Percentiles rank a stretch among this genome's conserved stretches.
These are phyloP conservation scores for Chiridota heheva DNA, from an alignment of 35 echinoderm and acorn worm species.

Conservation along the genomic window DNA sequence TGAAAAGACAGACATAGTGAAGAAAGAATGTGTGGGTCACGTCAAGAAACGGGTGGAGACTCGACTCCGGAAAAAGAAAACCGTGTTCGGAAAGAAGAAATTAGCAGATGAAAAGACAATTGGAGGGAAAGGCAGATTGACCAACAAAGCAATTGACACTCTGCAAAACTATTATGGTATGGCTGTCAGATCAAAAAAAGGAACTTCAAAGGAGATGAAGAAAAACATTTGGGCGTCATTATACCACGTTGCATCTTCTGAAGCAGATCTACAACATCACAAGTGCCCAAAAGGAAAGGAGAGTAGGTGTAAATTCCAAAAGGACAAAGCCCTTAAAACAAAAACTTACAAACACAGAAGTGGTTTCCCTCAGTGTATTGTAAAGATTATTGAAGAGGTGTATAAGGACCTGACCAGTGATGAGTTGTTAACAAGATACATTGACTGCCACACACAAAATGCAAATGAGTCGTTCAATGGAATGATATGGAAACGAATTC, in stretches of 20 bases:
- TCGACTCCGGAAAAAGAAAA: background rate
- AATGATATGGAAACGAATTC: conserved; percentile 1
- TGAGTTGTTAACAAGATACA: background rate
- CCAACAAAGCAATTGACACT: conserved; percentile 41
- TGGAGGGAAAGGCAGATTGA: conserved; percentile 45
- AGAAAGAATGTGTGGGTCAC: conserved; percentile 39
- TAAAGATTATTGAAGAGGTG: background rate
- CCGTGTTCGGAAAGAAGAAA: background rate
- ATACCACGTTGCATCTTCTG: conserved; percentile 35
- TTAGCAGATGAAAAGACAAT: conserved; percentile 29
- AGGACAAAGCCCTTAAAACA: background rate
- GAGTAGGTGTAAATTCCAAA: background rate
- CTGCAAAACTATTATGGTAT: conserved; percentile 63
- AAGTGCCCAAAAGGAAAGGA: conserved; percentile 27
- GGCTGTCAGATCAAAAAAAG: conserved; percentile 45
- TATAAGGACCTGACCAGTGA: conserved; percentile 27
- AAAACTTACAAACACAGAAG: conserved; percentile 13
- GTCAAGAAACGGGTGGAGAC: conserved; percentile 16
- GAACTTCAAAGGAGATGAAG: conserved; percentile 38
- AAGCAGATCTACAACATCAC: conserved; percentile 18
- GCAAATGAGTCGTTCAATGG: conserved; percentile 8
- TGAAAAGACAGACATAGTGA: background rate
- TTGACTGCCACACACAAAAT: conserved; percentile 1
- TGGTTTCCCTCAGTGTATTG: background rate
- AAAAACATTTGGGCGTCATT: conserved; percentile 41